Percentiles rank a stretch among this genome's conserved stretches.
Evolutionary conservation across 2,888 invertebrate species (phyloP).

Genomic region (Agapetus fuscipes): DNA sequence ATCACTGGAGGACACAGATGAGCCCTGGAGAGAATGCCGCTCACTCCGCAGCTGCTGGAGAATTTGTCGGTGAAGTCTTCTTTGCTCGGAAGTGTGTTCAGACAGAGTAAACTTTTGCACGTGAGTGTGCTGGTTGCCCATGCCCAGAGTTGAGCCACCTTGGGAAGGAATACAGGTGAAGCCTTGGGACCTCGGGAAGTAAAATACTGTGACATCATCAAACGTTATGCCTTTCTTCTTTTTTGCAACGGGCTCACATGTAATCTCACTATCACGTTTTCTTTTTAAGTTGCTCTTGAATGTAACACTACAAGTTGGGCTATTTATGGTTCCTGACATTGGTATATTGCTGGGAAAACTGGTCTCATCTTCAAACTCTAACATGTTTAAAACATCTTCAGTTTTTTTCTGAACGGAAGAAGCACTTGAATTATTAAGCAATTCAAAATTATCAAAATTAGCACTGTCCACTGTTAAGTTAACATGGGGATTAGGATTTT

Average conservation of each 20-base stretch:
- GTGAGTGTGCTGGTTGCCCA: conserved; percentile 66
- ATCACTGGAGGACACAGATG: conserved; percentile 62
- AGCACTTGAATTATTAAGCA: conserved; percentile 4
- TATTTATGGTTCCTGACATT: no score
- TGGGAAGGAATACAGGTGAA: conserved; percentile 87
- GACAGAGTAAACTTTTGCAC: conserved; percentile 70
- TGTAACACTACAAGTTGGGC: no score
- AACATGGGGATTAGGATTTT: conserved; percentile 23
- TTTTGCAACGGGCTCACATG: conserved; percentile 40
- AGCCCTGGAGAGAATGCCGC: conserved; percentile 46
- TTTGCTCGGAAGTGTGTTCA: conserved; percentile 84
- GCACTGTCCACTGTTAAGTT: conserved; percentile 13
- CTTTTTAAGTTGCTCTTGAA: conserved; percentile 60
- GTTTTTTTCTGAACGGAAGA: conserved; percentile 8
- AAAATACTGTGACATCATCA: conserved; percentile 87
- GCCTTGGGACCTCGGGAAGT: conserved; percentile 88
- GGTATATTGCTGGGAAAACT: not conserved
- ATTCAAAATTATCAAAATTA: conserved; percentile 18
- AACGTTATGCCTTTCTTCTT: conserved; percentile 81
- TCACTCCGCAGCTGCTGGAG: conserved; percentile 64
- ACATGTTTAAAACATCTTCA: conserved; percentile 23
- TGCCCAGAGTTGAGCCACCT: conserved; percentile 87
- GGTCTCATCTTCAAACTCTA: conserved; percentile 6
- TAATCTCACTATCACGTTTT: conserved; percentile 37
- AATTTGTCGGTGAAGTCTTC: conserved; percentile 75